A percentile compares a stretch with the other conserved stretches of the same genome.
Evolutionary conservation across 2,888 invertebrate species (phyloP).

Genomic region (Spodoptera picta): DNA sequence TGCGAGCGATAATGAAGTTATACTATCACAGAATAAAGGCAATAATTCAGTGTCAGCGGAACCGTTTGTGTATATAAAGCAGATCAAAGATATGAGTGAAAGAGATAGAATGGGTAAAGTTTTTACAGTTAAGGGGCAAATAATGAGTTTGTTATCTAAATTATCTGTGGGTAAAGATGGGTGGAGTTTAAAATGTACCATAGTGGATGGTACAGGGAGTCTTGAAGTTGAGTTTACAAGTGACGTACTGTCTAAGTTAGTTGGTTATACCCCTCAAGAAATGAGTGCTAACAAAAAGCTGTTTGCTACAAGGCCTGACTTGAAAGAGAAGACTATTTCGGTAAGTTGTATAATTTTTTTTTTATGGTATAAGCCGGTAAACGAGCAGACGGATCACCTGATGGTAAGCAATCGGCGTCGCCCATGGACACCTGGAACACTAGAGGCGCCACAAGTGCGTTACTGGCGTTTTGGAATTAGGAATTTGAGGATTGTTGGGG

Average conservation of each 20-base stretch:
- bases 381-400: too few species aligned
- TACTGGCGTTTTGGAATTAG: too few species aligned
- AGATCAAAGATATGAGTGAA: conserved; percentile 74
- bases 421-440: too few species aligned
- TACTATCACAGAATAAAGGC: conserved; percentile 34
- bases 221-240: conserved; percentile 88
- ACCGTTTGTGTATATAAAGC: conserved; percentile 83
- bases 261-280: conserved; percentile 83
- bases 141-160: conserved; percentile 87
- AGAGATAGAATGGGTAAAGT: conserved; percentile 74
- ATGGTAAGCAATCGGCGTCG: too few species aligned
- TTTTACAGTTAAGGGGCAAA: conserved; percentile 88
- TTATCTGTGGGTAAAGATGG: conserved; percentile 84
- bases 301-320: conserved; percentile 72
- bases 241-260: conserved; percentile 85
- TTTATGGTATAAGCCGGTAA: too few species aligned
- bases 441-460: too few species aligned
- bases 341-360: conserved; percentile 62
- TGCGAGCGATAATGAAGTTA: conserved; percentile 49
- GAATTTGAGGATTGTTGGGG: too few species aligned
- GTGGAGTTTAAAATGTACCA: conserved; percentile 88
- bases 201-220: conserved; percentile 88
- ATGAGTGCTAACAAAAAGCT: conserved; percentile 80
- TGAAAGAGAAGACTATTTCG: conserved; percentile 73
- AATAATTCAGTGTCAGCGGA: conserved; percentile 64